Evolutionary conservation across 1,140 invertebrate genomes (phyloP).

Genomic region (Spodoptera litura): DNA sequence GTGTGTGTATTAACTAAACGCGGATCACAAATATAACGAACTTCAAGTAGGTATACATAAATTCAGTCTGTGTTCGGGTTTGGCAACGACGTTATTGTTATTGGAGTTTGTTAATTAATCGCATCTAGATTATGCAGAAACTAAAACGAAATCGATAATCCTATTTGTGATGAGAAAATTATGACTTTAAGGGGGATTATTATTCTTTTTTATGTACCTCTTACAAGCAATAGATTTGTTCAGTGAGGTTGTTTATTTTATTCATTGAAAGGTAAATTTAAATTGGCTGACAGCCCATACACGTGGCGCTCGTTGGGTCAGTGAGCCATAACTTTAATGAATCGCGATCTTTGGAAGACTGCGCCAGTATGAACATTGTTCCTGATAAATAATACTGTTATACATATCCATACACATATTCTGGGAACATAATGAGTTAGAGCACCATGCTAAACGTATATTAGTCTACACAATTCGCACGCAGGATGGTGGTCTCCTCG

Average conservation of each 20-base stretch:
- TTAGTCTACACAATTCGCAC: conserved; percentile 42
- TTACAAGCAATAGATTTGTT: conserved; percentile 32
- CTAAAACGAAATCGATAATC: conserved; percentile 23
- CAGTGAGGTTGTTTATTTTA: conserved; percentile 24
- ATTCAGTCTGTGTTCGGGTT: conserved; percentile 83
- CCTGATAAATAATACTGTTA: conserved; percentile 79
- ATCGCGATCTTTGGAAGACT: conserved; percentile 79
- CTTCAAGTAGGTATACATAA: conserved; percentile 78
- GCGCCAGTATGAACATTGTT: conserved; percentile 72
- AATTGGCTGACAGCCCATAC: conserved; percentile 34
- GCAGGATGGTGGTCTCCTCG: neutral
- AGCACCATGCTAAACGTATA: conserved; percentile 82
- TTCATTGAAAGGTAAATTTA: conserved; percentile 12
- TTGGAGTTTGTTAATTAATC: conserved; percentile 50
- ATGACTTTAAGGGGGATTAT: conserved; percentile 31
- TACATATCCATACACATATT: conserved; percentile 48
- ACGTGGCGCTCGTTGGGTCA: conserved; percentile 38
- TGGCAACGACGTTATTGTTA: conserved; percentile 80
- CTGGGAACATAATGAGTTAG: conserved; percentile 77
- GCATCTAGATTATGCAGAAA: conserved; percentile 20
- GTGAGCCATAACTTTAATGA: conserved; percentile 35
- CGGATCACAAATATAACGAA: conserved; percentile 73
- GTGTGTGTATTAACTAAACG: conserved; percentile 56
- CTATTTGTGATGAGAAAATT: conserved; percentile 54
- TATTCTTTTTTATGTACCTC: conserved; percentile 30